A percentile compares a stretch with the other conserved stretches of the same genome.
Conservation (phyloP, 2,113 vertebrate genomes). For the Pagrus major region DNA sequence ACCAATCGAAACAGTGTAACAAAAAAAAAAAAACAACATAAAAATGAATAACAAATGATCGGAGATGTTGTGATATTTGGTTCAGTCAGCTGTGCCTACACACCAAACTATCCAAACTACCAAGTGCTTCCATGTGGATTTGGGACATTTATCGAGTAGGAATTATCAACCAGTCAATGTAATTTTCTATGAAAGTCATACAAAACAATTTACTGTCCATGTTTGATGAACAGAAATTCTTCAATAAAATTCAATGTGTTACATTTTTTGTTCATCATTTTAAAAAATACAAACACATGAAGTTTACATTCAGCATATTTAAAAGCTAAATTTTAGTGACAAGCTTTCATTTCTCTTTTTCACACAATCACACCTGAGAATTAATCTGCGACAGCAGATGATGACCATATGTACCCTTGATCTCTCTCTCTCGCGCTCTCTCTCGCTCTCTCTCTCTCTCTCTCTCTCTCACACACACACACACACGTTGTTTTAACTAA, state of each 20-base stretch:
- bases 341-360: background rate
- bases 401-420: background rate
- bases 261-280: background rate
- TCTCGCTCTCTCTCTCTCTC: background rate
- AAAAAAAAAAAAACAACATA: background rate
- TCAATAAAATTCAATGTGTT: background rate
- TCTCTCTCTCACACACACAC: background rate
- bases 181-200: background rate
- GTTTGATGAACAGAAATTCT: background rate
- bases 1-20: background rate
- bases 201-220: too few relatives aligned
- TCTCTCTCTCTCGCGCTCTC: background rate
- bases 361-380: background rate
- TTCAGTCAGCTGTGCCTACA: too few relatives aligned
- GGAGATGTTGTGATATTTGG: background rate
- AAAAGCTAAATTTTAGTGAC: background rate
- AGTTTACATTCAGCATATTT: background rate
- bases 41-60: background rate
- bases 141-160: background rate
- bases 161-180: background rate
- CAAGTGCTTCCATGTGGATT: background rate
- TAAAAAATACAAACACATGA: background rate
- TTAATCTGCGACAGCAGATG: background rate
- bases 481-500: conserved; percentile 70
- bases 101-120: too few relatives aligned